Evolutionary conservation across 1,140 invertebrate species (phyloP).

Genomic region (Diachasma alloeum): DNA sequence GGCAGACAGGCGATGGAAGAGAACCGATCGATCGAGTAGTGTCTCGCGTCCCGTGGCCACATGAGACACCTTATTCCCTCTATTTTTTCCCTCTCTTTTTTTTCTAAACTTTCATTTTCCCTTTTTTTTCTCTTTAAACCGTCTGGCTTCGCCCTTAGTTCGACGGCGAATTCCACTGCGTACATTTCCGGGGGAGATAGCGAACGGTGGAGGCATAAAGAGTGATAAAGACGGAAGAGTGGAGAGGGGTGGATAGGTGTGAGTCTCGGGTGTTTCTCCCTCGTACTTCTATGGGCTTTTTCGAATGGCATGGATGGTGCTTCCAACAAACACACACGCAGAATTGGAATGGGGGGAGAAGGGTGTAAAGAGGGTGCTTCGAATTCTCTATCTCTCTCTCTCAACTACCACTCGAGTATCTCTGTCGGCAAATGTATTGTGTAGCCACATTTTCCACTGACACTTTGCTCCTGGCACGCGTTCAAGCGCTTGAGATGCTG

Average conservation of each 20-base stretch:
- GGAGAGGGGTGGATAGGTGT: not conserved
- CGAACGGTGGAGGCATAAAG: not conserved
- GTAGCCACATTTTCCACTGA: not conserved
- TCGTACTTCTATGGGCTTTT: not conserved
- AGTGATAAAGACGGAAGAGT: not conserved
- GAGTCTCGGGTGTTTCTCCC: not conserved
- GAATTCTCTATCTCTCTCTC: not conserved
- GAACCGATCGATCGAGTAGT: slow-evolving; percentile 26
- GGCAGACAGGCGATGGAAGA: not conserved
- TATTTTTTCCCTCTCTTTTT: not conserved
- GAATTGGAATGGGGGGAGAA: not conserved
- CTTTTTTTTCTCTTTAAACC: not conserved
- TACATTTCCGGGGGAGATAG: not conserved
- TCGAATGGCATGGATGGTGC: not conserved
- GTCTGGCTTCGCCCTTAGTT: not conserved
- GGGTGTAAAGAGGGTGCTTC: slow-evolving; percentile 13
- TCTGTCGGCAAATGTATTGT: slow-evolving; percentile 1
- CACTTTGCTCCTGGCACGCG: not conserved
- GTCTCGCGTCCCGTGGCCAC: not conserved
- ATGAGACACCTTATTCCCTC: slow-evolving; percentile 13
- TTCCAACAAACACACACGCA: slow-evolving; percentile 3
- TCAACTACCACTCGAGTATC: slow-evolving; percentile 2
- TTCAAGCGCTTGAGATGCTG: not conserved
- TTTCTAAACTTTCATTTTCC: not conserved
- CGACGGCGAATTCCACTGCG: not conserved